These are phyloP conservation scores for Synergus umbraculus DNA, from an alignment of 2,888 invertebrate genomes.

Conservation along the genomic window DNA sequence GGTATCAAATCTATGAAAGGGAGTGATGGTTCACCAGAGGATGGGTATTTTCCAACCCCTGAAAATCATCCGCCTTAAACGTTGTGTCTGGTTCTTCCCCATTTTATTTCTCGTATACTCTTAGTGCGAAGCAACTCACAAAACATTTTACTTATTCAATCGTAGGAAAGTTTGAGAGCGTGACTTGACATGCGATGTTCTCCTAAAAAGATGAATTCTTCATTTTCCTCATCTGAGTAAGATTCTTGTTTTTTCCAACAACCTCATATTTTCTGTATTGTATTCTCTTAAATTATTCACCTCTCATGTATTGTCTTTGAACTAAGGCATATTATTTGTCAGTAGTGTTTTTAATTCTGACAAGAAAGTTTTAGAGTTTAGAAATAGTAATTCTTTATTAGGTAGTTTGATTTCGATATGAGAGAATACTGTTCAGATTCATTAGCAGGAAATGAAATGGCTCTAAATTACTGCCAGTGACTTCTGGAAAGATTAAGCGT, in stretches of 20 bases:
- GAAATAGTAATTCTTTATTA: too few species aligned
- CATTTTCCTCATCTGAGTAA: conserved; percentile 7
- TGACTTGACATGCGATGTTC: conserved; percentile 22
- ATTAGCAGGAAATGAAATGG: too few species aligned
- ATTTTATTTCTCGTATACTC: conserved; percentile 5
- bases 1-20: background rate
- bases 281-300: background rate
- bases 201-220: conserved; percentile 16
- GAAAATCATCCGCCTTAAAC: background rate
- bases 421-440: too few species aligned
- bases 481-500: background rate
- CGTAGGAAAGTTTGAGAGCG: conserved; percentile 21
- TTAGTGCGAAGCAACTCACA: conserved; percentile 17
- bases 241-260: conserved; percentile 3
- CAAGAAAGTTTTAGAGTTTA: too few species aligned
- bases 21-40: background rate
- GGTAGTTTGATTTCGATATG: too few species aligned
- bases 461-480: background rate
- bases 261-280: conserved; percentile 1
- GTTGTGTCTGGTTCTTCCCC: background rate
- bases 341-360: too few species aligned
- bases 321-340: too few species aligned
- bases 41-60: conserved; percentile 14
- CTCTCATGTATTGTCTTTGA: background rate
- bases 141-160: conserved; percentile 28